Evolutionary conservation across 2,888 invertebrate genomes (phyloP).

Genomic region (Lasius platythorax): DNA sequence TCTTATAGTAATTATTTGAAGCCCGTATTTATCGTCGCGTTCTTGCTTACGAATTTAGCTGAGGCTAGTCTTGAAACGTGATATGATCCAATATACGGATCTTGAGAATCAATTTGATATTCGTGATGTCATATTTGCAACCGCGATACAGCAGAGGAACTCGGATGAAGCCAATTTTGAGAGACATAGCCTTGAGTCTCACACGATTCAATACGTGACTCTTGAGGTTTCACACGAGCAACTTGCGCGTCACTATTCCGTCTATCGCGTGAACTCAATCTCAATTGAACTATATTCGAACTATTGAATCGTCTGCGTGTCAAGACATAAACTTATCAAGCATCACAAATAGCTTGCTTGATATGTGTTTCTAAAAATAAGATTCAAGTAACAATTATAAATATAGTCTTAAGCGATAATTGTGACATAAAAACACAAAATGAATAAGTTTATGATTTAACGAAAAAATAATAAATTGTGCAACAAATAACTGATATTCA

Average conservation of each 20-base stretch:
- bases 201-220: conserved; percentile 13
- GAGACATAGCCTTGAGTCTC: conserved; percentile 25
- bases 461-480: neutral
- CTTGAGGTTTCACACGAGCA: conserved; percentile 4
- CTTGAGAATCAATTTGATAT: conserved; percentile 24
- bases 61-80: conserved; percentile 12
- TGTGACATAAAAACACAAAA: neutral
- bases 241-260: neutral
- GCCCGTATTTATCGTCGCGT: neutral
- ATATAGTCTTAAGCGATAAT: neutral
- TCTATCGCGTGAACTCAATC: conserved; percentile 16
- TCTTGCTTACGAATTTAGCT: conserved; percentile 9
- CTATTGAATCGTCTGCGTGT: neutral
- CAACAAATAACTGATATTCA: neutral
- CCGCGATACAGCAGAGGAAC: conserved; percentile 8
- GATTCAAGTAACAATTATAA: neutral
- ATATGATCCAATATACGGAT: conserved; percentile 1
- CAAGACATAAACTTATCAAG: neutral
- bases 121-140: conserved; percentile 19
- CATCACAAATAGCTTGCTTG: neutral
- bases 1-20: neutral
- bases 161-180: conserved; percentile 37
- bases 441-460: neutral
- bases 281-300: conserved; percentile 15
- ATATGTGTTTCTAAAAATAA: neutral